Base-by-base conservation (phyloP, 2,113 vertebrate genomes). In the Coryphaenoides rupestris region DNA sequence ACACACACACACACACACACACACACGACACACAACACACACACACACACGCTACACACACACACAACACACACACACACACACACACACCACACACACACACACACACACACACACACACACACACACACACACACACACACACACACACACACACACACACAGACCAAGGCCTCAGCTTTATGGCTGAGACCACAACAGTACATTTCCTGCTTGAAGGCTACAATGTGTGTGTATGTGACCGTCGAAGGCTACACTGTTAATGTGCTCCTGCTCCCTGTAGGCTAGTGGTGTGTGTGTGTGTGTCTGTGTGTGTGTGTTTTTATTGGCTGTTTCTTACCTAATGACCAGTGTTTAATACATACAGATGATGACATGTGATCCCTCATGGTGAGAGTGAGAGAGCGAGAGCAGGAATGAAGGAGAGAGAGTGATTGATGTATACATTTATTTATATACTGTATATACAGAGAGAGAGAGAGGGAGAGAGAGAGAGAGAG, bases 141-240 rank as follows among this genome's bases (percentile, higher is more conserved):
- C 73, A 59, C 55, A 58, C 60, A n/a, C 46, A 17, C 50, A 66
- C 22, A 65, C n/a, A 6, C 21, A 0, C 70, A 70, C 21, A 3
- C 60, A 40, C 55, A 58, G 63, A 65, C 69, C 78, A 81, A 78
- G 82, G 80, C 78, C 70, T 74, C 59, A 65, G 69, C 58, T 82
- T 79, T 84, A 79, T 79, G 67, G 76, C 74, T 76, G 65, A 49
- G 28, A 72, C n/a, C 47, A 26, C 64, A 22, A 40, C 33, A 40
- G 5, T 10, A 40, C 33, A 40, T 82, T 66, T 67, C 76, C n/a
- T n/a, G n/a, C n/a, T n/a, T 75, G 70, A 81, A 83, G 82, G 80
- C 76, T 79, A 60, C 71, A 66, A 12, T 66, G 76, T 73, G 70
- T 66, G 76, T 73, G 73, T n/a, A n/a, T 69, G 62, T 65, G 75